Base-by-base conservation (phyloP, 2,888 invertebrate species). In the Achlya flavicornis region DNA sequence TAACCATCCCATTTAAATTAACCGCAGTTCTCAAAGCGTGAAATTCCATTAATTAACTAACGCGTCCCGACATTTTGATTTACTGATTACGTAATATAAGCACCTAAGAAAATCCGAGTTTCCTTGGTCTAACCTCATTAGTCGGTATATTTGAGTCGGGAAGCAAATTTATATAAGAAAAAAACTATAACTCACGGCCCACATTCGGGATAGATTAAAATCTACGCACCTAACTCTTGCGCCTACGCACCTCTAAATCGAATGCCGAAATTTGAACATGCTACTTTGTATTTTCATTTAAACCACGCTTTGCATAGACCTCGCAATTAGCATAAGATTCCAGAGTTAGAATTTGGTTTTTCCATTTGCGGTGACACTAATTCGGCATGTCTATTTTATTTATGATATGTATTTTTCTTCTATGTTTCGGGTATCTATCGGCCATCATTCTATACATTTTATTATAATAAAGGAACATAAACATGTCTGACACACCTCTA, bases 151-250 rank as follows among this genome's bases (percentile, higher is more conserved):
- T 84, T 74, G 77, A 80, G 71, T 78, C 77, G 74, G 79, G 83
- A 83, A 85, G 84, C 81, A 76, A 86, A 89, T 88, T 83, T 87
- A 85, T 84, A 79, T 16, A 77, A 86, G 81, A 82, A 86, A 87
- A 84, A 81, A 80, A 77, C 83, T 76, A 92, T 92, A 91, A 88
- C 83, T 93, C 88, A 89, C 87, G 84, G 73, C 92, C 93, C 89
- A 86, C 88, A 85, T 83, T 79, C 80, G 78, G 75, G 84, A 85
- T 84, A 81, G 90, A 90, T 90, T 90, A 87, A 86, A 89, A 90
- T 90, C 89, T 86, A 89, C 78, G 86, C 78, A 85, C 78, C 84
- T 86, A 89, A 88, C 89, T 76, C 79, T 69, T 76, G 83, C 90
- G 85, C 92, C 92, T 85, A 92, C 93, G 88, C 89, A 73, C 72